Evolutionary conservation across 2,113 vertebrate species (phyloP).

Genomic region (Callocephalon fimbriatum): DNA sequence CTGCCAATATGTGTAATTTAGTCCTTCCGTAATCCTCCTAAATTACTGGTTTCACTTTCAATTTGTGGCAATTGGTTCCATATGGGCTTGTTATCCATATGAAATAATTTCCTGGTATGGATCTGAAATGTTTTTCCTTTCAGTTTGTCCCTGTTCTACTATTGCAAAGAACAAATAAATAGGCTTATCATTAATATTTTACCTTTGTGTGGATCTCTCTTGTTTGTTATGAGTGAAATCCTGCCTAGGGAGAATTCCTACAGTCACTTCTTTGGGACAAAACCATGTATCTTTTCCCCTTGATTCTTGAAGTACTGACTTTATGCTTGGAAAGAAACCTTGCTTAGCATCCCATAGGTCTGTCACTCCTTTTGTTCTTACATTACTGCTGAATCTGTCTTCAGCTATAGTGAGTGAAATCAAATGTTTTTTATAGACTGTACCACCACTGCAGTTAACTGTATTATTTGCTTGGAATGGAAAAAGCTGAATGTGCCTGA

Average conservation of each 20-base stretch:
- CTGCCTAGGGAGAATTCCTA: background rate
- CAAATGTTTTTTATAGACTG: background rate
- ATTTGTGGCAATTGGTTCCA: background rate
- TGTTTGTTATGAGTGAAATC: background rate
- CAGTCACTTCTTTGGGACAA: background rate
- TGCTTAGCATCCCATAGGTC: background rate
- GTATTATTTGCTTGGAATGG: background rate
- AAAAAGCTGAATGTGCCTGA: background rate
- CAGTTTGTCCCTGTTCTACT: background rate
- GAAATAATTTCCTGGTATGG: background rate
- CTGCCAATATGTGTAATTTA: background rate
- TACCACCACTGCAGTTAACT: rapidly evolving
- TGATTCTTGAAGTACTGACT: background rate
- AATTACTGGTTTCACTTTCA: background rate
- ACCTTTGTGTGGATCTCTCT: background rate
- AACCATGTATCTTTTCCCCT: background rate
- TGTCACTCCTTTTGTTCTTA: background rate
- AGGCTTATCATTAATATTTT: background rate
- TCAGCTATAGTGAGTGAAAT: background rate
- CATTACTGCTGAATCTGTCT: background rate
- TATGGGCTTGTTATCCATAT: background rate
- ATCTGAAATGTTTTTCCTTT: background rate
- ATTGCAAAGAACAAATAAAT: background rate
- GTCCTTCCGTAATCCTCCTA: background rate
- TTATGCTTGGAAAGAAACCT: background rate